A percentile compares a stretch with the other conserved stretches of the same genome.
These are phyloP conservation scores for Nesospiza acunhae DNA, from an alignment of 2,113 vertebrate species.

Conservation along the genomic window DNA sequence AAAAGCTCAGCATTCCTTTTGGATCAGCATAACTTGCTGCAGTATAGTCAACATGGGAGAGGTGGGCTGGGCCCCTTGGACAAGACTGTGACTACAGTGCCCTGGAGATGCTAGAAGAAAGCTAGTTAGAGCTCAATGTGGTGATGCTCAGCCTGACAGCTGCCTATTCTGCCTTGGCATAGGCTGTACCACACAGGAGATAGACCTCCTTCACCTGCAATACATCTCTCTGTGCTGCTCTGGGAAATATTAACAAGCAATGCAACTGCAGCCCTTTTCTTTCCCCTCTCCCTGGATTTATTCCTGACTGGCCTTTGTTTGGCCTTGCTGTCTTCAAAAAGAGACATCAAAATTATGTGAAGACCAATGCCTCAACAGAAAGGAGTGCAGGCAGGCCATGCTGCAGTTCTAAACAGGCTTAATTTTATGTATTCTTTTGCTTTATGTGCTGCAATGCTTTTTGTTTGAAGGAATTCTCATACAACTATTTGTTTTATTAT, in stretches of 20 bases:
- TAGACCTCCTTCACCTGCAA: not conserved
- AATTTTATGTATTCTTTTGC: not conserved
- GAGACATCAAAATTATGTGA: not conserved
- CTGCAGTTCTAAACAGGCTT: not conserved
- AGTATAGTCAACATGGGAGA: not conserved
- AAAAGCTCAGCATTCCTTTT: not conserved
- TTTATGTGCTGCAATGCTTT: not conserved
- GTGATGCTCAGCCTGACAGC: not conserved
- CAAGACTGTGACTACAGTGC: rapidly evolving
- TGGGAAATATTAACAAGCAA: not conserved
- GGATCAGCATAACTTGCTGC: not conserved
- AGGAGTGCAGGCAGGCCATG: not conserved
- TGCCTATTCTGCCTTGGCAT: not conserved
- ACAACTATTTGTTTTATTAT: not conserved
- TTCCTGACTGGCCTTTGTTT: not conserved
- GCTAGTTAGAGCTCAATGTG: not conserved
- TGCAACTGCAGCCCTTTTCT: not conserved
- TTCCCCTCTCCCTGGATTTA: not conserved
- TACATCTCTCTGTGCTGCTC: not conserved
- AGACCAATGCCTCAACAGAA: not conserved
- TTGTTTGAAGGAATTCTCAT: not conserved
- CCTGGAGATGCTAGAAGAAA: not conserved
- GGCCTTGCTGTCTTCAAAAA: not conserved
- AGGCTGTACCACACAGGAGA: not conserved
- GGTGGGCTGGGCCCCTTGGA: not conserved